Evolutionary conservation across 2,888 invertebrate species (phyloP), one percentile per base, ranked within the genome.

Genomic region (Itoplectis maculator): DNA sequence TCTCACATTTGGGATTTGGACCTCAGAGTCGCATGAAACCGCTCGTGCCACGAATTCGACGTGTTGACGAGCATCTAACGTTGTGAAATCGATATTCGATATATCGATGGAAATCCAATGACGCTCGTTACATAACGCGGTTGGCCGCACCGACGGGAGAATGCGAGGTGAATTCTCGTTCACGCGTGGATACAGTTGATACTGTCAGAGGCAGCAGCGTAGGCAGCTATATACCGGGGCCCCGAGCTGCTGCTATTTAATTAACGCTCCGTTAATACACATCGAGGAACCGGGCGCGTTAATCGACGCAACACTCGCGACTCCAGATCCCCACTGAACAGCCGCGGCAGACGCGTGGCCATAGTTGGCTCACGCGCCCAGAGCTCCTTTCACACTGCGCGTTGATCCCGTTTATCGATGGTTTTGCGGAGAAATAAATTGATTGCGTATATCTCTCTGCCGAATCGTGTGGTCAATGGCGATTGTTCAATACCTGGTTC

Each of bases 241-340:
- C 8, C n/a, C n/a, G 37, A 69, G 23, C 35, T 35, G 68, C 20
- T 37, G 63, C 56, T 70, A 54, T 54, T 69, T 63, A 70, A 80
- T 80, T 75, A 75, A 80, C 79, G 61, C 69, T 69, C 40, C 45
- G 15, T 76, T 80, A 56, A 80, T 65, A 54, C 63, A 75, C 56
- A 35, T 42, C 29, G 45, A n/a, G 37, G 45, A 40, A 40, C 23
- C 23, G 35, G n/a, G 6, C 49, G 42, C 74, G 69, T 80, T 75
- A 69, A 75, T 80, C 68, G 35, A 69, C 35, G 61, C 45, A 47
- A 69, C 11, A 13, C 51, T 51, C 51, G 35, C 47, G n/a, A 72
- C 51, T n/a, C 51, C 70, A 29, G 35, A 20, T 37, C 6, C 18
- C 45, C 15, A 18, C 18, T 0, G 37, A 59, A 20, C 35, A 1